Evolutionary conservation across 2,888 invertebrate species (phyloP).

Genomic region (Campopleginae sp.): DNA sequence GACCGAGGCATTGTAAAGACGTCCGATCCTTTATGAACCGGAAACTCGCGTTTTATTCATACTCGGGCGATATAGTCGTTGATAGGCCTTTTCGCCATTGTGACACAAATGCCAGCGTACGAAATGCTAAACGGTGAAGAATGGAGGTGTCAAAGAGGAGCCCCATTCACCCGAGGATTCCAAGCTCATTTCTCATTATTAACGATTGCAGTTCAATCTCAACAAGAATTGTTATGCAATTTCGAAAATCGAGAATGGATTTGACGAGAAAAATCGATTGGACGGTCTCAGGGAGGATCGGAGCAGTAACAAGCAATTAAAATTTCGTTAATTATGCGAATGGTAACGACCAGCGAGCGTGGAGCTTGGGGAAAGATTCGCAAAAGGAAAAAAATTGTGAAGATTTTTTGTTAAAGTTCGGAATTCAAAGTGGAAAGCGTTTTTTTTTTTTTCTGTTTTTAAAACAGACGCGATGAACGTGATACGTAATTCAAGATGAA

Average conservation of each 20-base stretch:
- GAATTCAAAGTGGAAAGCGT: neutral
- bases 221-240: neutral
- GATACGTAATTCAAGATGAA: conserved; percentile 58
- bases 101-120: conserved; percentile 6
- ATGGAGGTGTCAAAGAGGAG: conserved; percentile 50
- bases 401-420: neutral
- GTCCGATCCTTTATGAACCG: conserved; percentile 1
- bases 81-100: conserved; percentile 23
- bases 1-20: neutral
- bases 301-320: neutral
- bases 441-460: conserved; percentile 1
- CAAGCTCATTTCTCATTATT: conserved; percentile 28
- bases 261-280: neutral
- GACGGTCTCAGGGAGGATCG: neutral
- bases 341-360: neutral
- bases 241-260: neutral
- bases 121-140: conserved; percentile 57
- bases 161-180: conserved; percentile 49
- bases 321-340: neutral
- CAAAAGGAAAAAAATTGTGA: neutral
- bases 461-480: conserved; percentile 21
- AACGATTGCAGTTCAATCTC: neutral
- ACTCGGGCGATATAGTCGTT: conserved; percentile 26
- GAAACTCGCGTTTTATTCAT: conserved; percentile 33
- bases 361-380: neutral